Base-by-base conservation (phyloP, 2,888 invertebrate genomes). In the Dolichomitus sp. region DNA sequence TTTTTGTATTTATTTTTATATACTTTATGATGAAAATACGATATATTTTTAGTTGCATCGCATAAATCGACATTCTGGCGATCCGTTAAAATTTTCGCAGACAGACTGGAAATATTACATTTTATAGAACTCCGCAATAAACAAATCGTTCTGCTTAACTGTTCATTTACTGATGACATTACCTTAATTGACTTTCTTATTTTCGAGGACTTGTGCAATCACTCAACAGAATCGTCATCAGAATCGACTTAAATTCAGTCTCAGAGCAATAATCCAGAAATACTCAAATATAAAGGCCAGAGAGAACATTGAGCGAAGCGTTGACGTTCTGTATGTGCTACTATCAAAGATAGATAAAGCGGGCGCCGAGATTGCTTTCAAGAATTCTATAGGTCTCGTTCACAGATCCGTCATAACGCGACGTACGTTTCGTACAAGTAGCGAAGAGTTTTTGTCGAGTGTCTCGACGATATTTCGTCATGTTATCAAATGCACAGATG, bases 401-500 rank as follows among this genome's bases (percentile, higher is more conserved):
- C 12, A 27, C 6, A 14, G 66, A 50, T 66, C 12, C 33, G 50
- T 30, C 17, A 33, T 33, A 30, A 66, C 66, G 48, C 66, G 17
- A 37, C 19, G 48, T 33, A 45, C 45, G 14, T 23, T 5, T 45
- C 27, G 45, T 65, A 14, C 27, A 50, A 66, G 17, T 9, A 48
- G 45, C 45, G 30, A 40, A 61, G 50, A 66, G 50, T 50, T 66
- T 66, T 66, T 50, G 19, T 50, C n/a, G 66, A 66, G 66, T 50
- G 48, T 50, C 30, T 14, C 11, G n/a, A 7, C 11, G 14, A 45
- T 65, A 40, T 40, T 37, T 45, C 45, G 30, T 17, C 11, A 17
- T 17, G n/a, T 66, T 33, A n/a, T 17, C 27, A 5, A 11, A 19
- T n/a, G 23, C 27, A 30, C 14, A 45, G 33, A 33, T 30, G 27